Evolutionary conservation across 2,888 invertebrate genomes (phyloP).

Genomic region (Malacosoma neustria): DNA sequence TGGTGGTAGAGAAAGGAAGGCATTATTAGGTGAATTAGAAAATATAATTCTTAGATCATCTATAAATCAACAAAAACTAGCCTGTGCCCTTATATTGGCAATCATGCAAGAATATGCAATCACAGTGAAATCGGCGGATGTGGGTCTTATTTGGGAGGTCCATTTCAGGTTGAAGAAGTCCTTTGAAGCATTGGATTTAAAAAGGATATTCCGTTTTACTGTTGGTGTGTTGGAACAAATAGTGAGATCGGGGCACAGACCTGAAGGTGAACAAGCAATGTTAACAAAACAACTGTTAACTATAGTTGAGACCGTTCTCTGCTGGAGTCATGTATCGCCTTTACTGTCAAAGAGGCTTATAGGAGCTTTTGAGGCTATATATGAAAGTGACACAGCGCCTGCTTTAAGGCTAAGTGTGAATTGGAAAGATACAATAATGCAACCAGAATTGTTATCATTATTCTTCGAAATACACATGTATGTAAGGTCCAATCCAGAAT

Average conservation of each 20-base stretch:
- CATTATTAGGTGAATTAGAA: constrained; percentile 83
- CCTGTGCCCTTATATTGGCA: constrained; percentile 87
- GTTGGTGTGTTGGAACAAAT: constrained; percentile 61
- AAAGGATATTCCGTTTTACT: constrained; percentile 80
- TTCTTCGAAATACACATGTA: constrained; percentile 90
- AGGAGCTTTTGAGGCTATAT: constrained; percentile 81
- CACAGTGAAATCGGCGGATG: constrained; percentile 88
- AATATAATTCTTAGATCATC: constrained; percentile 87
- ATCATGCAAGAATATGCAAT: constrained; percentile 92
- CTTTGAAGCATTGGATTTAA: constrained; percentile 88
- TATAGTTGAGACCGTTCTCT: constrained; percentile 85
- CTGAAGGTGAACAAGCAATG: constrained; percentile 65
- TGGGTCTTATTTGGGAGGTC: constrained; percentile 91
- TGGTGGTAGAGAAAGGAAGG: constrained; percentile 78
- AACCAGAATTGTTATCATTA: constrained; percentile 82
- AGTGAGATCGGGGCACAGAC: constrained; percentile 55
- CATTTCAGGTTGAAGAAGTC: constrained; percentile 89
- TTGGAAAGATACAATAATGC: constrained; percentile 86
- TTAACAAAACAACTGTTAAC: constrained; percentile 82
- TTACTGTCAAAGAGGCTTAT: constrained; percentile 80
- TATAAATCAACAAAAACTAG: constrained; percentile 84
- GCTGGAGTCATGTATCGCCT: constrained; percentile 86
- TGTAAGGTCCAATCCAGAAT: constrained; percentile 82
- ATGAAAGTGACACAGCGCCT: constrained; percentile 78
- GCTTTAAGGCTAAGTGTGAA: constrained; percentile 77